Percentiles rank a stretch among this genome's conserved stretches.
These are phyloP conservation scores for Mythimna vitellina DNA, from an alignment of 2,888 invertebrate species.

Conservation along the genomic window DNA sequence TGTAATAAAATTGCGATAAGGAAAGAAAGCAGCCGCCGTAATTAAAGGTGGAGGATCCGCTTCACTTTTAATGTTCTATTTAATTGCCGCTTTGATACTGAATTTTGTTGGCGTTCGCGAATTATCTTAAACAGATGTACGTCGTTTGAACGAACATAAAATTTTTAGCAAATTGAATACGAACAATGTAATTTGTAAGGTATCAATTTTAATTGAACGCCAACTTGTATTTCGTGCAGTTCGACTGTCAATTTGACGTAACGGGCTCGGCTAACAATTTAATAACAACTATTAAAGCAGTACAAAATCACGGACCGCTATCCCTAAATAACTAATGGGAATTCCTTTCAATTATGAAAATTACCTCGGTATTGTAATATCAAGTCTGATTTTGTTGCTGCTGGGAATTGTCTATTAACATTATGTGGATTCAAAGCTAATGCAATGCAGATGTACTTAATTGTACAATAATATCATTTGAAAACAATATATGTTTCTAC, in stretches of 20 bases:
- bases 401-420: conserved; percentile 49
- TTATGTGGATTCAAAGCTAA: conserved; percentile 45
- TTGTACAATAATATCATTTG: conserved; percentile 50
- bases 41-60: conserved; percentile 83
- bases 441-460: conserved; percentile 44
- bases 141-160: conserved; percentile 57
- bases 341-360: conserved; percentile 65
- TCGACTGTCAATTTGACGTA: conserved; percentile 58
- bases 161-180: conserved; percentile 54
- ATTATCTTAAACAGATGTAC: conserved; percentile 69
- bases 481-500: conserved; percentile 31
- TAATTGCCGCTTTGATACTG: conserved; percentile 77
- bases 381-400: conserved; percentile 60
- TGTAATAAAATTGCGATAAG: conserved; percentile 86
- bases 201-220: conserved; percentile 54
- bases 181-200: conserved; percentile 46
- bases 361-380: conserved; percentile 52
- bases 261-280: conserved; percentile 61
- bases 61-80: conserved; percentile 78
- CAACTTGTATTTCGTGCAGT: conserved; percentile 65
- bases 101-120: conserved; percentile 67
- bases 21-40: conserved; percentile 83
- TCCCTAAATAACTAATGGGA: conserved; percentile 63
- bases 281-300: conserved; percentile 59
- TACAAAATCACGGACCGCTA: conserved; percentile 61